A percentile compares a stretch with the other conserved stretches of the same genome.
Conservation (phyloP, 2,888 invertebrate species). For the Hermaeophaga mercurialis region DNA sequence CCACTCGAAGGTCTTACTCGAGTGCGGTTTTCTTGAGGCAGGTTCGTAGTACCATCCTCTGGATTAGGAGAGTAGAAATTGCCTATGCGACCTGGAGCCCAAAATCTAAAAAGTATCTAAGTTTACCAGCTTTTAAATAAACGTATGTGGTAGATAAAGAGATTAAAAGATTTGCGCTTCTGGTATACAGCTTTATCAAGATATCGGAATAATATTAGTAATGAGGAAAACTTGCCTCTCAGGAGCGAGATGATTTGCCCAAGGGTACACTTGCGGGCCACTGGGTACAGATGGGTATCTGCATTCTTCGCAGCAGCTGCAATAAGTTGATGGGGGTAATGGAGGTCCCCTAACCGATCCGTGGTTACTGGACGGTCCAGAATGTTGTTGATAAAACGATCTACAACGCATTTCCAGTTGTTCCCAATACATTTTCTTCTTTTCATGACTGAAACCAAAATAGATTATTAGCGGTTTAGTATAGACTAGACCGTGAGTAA, state of each 20-base stretch:
- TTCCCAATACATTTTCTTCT: slow-evolving; percentile 95
- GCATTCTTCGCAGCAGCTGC: slow-evolving; percentile 76
- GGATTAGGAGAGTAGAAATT: slow-evolving; percentile 87
- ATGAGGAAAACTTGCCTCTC: slow-evolving; percentile 55
- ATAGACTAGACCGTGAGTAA: not conserved
- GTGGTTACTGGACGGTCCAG: slow-evolving; percentile 51
- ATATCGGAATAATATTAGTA: too few relatives aligned
- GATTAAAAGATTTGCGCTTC: too few relatives aligned
- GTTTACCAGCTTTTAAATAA: too few relatives aligned
- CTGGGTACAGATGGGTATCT: slow-evolving; percentile 63
- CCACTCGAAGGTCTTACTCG: slow-evolving; percentile 57
- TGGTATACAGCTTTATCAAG: too few relatives aligned
- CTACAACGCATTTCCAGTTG: slow-evolving; percentile 84
- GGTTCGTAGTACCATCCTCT: slow-evolving; percentile 53
- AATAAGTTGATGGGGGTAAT: slow-evolving; percentile 58
- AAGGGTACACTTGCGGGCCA: slow-evolving; percentile 63
- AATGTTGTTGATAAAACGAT: slow-evolving; percentile 71
- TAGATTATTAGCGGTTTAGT: too few relatives aligned
- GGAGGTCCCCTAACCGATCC: slow-evolving; percentile 58
- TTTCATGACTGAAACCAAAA: slow-evolving; percentile 73
- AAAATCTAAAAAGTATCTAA: slow-evolving; percentile 61
- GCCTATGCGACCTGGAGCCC: slow-evolving; percentile 70
- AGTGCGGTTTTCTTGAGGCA: slow-evolving; percentile 42
- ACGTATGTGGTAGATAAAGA: too few relatives aligned
- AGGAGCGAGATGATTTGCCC: slow-evolving; percentile 59